Evolutionary conservation across 2,113 vertebrate species (phyloP).

Genomic region (Ramphastos sulfuratus): DNA sequence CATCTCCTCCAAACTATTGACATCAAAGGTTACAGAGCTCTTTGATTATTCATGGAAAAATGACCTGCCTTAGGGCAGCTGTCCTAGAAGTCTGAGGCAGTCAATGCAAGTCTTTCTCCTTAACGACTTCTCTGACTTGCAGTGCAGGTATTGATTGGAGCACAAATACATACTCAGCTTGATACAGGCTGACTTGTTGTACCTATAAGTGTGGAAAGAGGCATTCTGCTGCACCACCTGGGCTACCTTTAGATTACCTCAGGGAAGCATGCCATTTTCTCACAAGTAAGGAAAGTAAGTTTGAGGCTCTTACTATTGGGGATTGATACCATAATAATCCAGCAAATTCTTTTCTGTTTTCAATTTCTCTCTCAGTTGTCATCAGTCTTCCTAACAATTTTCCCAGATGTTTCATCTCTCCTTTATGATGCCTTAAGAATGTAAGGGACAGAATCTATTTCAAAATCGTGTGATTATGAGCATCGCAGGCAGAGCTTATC

Average conservation of each 20-base stretch:
- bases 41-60: not conserved
- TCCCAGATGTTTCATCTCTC: not conserved
- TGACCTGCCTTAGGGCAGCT: not conserved
- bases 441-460: not conserved
- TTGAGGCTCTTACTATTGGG: not conserved
- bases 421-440: not conserved
- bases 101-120: not conserved
- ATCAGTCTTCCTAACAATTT: not conserved
- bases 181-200: not conserved
- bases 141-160: fast-evolving
- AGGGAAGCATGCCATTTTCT: not conserved
- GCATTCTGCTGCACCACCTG: not conserved
- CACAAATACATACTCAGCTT: not conserved
- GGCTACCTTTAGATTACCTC: not conserved
- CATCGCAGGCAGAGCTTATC: not conserved
- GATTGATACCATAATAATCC: not conserved
- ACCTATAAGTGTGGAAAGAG: not conserved
- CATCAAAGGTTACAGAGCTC: not conserved
- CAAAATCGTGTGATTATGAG: not conserved
- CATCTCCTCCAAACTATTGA: not conserved
- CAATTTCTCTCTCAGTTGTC: not conserved
- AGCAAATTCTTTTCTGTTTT: not conserved
- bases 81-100: not conserved
- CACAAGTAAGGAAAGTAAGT: not conserved
- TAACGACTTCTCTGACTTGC: not conserved